These are phyloP conservation scores for Netelia inedita DNA, from an alignment of 2,888 invertebrate species.

Conservation along the genomic window DNA sequence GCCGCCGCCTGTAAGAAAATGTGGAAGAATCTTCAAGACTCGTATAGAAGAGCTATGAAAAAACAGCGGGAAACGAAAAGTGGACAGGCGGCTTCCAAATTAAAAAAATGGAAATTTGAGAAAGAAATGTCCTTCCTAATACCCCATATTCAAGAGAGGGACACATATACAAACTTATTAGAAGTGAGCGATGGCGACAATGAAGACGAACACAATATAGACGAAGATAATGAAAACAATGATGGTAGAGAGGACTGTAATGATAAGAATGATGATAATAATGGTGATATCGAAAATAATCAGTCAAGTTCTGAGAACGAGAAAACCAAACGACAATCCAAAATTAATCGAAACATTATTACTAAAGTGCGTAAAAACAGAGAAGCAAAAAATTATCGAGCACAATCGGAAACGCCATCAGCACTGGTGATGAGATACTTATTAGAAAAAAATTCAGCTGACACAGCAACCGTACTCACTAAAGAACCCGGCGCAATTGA, in stretches of 20 bases:
- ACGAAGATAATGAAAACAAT: constrained; percentile 20
- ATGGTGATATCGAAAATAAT: constrained; percentile 23
- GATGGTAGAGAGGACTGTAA: constrained; percentile 10
- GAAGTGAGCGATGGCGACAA: constrained; percentile 50
- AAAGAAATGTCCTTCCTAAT: constrained; percentile 60
- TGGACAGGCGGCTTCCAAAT: constrained; percentile 57
- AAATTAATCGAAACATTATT: constrained; percentile 16
- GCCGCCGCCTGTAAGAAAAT: constrained; percentile 45
- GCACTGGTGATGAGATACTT: constrained; percentile 41
- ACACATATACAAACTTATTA: constrained; percentile 37
- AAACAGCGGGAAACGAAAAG: constrained; percentile 50
- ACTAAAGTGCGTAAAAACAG: neutral
- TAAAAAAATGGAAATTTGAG: constrained; percentile 66
- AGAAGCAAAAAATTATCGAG: neutral
- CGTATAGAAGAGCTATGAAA: constrained; percentile 40
- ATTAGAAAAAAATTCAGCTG: neutral
- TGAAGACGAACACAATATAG: constrained; percentile 33
- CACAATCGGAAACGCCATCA: constrained; percentile 22
- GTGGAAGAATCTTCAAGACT: constrained; percentile 50
- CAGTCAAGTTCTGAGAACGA: constrained; percentile 14
- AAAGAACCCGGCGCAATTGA: constrained; percentile 23
- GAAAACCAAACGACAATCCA: constrained; percentile 25
- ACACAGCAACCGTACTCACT: neutral
- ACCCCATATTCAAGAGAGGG: constrained; percentile 55
- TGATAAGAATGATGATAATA: neutral